Evolutionary conservation across 1,140 invertebrate genomes (phyloP).

Genomic region (Pomacea maculata): DNA sequence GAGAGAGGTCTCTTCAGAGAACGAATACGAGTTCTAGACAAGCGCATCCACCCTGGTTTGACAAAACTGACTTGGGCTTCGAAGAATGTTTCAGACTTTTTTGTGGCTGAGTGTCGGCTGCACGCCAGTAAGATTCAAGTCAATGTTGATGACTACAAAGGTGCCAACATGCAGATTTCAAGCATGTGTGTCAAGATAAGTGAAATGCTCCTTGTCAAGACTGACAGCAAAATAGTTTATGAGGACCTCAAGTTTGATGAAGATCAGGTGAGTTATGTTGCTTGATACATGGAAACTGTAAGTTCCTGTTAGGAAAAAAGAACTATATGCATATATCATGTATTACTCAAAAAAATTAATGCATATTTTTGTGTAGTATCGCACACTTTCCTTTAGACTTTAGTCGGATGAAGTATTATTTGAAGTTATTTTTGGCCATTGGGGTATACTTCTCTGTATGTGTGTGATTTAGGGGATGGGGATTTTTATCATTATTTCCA

Average conservation of each 20-base stretch:
- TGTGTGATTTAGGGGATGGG: too few species aligned
- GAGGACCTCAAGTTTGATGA: slow-evolving; percentile 67
- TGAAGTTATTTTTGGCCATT: too few species aligned
- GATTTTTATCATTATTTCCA: too few species aligned
- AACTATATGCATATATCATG: too few species aligned
- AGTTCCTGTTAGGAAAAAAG: too few species aligned
- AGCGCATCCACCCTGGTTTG: slow-evolving; percentile 82
- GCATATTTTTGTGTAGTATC: too few species aligned
- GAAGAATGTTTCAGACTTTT: slow-evolving; percentile 76
- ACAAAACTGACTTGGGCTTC: slow-evolving; percentile 81
- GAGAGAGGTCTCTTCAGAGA: slow-evolving; percentile 71
- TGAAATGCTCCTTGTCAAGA: slow-evolving; percentile 75
- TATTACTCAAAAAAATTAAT: too few species aligned
- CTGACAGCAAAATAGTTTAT: slow-evolving; percentile 68
- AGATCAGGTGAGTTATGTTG: slow-evolving; percentile 52
- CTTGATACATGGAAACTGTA: too few species aligned
- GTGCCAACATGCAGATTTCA: slow-evolving; percentile 77
- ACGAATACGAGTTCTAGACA: slow-evolving; percentile 72
- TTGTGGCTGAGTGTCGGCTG: slow-evolving; percentile 79
- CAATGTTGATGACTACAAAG: slow-evolving; percentile 82
- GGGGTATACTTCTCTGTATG: too few species aligned
- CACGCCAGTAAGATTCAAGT: slow-evolving; percentile 76
- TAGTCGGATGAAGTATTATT: too few species aligned
- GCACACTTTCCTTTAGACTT: too few species aligned
- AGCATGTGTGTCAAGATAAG: slow-evolving; percentile 82